Percentiles rank a stretch among this genome's conserved stretches.
Conservation (phyloP, 2,113 vertebrate genomes). For the Notothenia coriiceps region DNA sequence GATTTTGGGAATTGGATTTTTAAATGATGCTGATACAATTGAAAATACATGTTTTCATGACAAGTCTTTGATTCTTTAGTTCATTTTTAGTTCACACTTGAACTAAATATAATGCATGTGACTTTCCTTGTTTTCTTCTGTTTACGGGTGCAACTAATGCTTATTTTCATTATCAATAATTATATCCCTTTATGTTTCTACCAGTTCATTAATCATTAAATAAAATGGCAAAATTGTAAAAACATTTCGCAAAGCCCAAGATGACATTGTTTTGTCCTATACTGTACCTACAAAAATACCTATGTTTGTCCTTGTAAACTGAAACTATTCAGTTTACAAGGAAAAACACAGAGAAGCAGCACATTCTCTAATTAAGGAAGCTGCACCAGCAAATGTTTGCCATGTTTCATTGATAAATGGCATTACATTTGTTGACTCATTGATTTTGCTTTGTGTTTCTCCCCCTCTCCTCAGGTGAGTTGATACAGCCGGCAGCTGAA, state of each 20-base stretch:
- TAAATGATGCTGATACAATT: not conserved
- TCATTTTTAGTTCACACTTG: too few species aligned
- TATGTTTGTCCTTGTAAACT: too few species aligned
- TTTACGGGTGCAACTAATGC: not conserved
- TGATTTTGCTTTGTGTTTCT: not conserved
- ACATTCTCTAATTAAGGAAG: not conserved
- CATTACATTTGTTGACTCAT: not conserved
- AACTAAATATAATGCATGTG: not conserved
- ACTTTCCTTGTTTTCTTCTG: not conserved
- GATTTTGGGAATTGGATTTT: not conserved
- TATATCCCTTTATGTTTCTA: not conserved
- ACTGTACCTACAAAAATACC: not conserved
- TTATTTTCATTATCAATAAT: not conserved
- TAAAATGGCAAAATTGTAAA: not conserved
- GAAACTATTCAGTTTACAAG: not conserved
- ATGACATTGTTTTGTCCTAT: conserved; percentile 6
- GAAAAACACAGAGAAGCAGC: not conserved
- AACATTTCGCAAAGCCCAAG: not conserved
- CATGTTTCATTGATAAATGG: not conserved
- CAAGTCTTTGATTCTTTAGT: not conserved
- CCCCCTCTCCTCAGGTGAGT: conserved; percentile 78
- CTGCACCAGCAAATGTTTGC: not conserved
- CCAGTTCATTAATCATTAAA: not conserved
- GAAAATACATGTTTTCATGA: not conserved
- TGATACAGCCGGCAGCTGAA: conserved; percentile 91